Percentiles rank a stretch among this genome's conserved stretches.
phyloP scores from a whole-genome alignment of 2,113 vertebrate species.

The Serinus canaria region DNA sequence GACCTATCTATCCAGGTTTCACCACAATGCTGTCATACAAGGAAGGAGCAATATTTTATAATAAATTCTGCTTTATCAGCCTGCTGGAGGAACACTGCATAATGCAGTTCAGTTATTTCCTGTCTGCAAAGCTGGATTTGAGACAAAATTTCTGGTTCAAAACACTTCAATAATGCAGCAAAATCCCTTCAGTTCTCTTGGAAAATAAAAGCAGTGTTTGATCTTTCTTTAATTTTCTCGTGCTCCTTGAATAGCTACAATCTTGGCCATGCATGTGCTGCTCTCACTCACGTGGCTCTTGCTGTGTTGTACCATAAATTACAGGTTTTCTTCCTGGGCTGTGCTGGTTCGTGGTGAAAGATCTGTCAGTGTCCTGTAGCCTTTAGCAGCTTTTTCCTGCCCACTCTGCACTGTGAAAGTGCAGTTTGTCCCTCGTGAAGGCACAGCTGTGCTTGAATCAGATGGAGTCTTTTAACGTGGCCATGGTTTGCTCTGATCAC shows the following conservation, averaged over 20 bases:
- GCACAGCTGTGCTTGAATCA: not conserved
- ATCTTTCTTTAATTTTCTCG: not conserved
- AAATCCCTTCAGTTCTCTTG: not conserved
- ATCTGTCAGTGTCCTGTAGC: not conserved
- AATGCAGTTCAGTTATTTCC: not conserved
- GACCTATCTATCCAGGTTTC: not conserved
- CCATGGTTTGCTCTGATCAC: not conserved
- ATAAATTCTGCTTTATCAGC: not conserved
- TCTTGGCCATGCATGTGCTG: not conserved
- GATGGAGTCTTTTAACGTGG: not conserved
- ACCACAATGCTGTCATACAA: not conserved
- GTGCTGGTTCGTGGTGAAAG: not conserved
- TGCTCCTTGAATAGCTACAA: not conserved
- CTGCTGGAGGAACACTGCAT: not conserved
- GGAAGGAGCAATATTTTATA: not conserved
- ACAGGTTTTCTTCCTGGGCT: not conserved
- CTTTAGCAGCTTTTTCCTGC: not conserved
- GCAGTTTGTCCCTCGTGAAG: not conserved
- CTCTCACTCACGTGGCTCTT: not conserved
- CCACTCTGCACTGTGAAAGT: not conserved
- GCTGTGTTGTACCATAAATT: not conserved
- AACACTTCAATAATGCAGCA: not conserved
- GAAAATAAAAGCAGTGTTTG: not conserved
- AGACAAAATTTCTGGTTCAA: not conserved
- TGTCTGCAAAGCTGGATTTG: not conserved